These are phyloP conservation scores for Euphonia xanthogaster DNA, from an alignment of 2,797 vertebrate genomes.

Conservation along the genomic window DNA sequence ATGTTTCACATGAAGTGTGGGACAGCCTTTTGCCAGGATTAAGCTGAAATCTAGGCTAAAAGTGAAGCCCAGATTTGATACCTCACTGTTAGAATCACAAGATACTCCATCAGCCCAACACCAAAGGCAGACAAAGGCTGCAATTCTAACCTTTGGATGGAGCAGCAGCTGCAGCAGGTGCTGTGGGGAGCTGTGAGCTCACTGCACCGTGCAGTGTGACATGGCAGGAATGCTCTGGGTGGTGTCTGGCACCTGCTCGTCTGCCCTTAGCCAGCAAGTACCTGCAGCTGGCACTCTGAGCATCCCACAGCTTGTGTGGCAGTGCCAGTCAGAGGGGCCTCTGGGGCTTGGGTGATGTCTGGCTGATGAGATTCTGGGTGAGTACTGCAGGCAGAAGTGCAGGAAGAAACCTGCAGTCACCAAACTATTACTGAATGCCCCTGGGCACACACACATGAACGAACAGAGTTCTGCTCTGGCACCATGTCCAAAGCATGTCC, in stretches of 20 bases:
- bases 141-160: neutral
- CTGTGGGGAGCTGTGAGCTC: neutral
- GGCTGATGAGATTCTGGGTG: neutral
- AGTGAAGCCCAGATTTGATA: neutral
- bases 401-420: neutral
- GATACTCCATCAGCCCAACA: neutral
- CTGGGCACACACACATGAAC: neutral
- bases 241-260: neutral
- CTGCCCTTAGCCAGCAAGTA: fast-evolving
- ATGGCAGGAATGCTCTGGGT: fast-evolving
- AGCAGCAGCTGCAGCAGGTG: neutral
- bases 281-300: neutral
- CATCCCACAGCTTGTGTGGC: neutral
- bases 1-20: neutral
- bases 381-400: neutral
- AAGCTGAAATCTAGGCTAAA: neutral
- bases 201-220: fast-evolving
- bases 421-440: neutral
- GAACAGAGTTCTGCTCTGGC: neutral
- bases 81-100: neutral
- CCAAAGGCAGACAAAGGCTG: neutral
- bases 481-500: neutral
- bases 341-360: neutral
- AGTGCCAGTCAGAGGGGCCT: neutral
- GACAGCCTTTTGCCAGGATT: neutral